Evolutionary conservation across 2,113 vertebrate species (phyloP), one percentile per base, ranked within the genome.

Genomic region (Malurus cyaneus): DNA sequence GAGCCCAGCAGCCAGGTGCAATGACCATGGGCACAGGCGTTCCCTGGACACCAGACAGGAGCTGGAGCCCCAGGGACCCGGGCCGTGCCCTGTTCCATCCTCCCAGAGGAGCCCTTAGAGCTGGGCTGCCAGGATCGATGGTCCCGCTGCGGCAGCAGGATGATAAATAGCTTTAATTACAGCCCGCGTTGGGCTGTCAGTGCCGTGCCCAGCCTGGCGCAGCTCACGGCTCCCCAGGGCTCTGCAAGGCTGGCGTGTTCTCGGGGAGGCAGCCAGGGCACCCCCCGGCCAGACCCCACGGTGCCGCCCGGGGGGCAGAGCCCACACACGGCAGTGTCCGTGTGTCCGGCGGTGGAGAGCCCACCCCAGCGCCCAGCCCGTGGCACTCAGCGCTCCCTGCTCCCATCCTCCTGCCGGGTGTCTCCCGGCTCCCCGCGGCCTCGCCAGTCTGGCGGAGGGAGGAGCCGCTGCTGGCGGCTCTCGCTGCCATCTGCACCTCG

Each of bases 81-180:
- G 49, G 59, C 81, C 49, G 3, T 79, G 54, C 52, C 56, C 84
- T 79, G 69, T 56, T 76, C 65, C 4, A 1, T 84, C 28, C 88
- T 96, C 94, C 94, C 96, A 93, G 88, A 59, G 95, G 95, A 96
- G 88, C 82, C 39, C 42, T 95, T 66, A 83, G 59, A 57, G 91
- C 65, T 0, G 8, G 39, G 67, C 67, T 42, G 91, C 80, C 2
- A 2, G 61, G 87, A 93, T 71, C 26, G 5, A 93, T 41, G 83
- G 83, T 71, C 84, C 87, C 29, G 3, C 72, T 11, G 29, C 19
- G 4, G 88, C 66, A 69, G 80, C 76, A 73, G 50, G 86, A 91
- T 95, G 94, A 95, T 72, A 61, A 95, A 97, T 94, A 18, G 69
- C 81, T 76, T 81, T 80, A 96, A 97, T 94, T 91, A 89, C 53